Evolutionary conservation across 2,797 vertebrate genomes (phyloP).

Genomic region (Taenioides sp.): DNA sequence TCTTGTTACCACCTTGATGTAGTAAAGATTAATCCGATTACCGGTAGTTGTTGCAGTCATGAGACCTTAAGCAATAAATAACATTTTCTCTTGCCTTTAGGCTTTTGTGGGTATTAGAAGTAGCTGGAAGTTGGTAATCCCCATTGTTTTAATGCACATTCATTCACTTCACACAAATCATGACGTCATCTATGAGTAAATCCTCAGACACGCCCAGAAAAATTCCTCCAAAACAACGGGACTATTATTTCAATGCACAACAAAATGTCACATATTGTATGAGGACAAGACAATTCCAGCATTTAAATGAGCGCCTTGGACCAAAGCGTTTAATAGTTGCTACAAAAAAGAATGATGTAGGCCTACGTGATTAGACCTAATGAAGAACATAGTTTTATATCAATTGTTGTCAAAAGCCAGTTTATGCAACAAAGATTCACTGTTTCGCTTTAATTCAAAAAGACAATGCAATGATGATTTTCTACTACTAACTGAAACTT

Average conservation of each 20-base stretch:
- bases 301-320: slow-evolving; percentile 4
- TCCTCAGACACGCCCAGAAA: slow-evolving; percentile 8
- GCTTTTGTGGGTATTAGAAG: background rate
- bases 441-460: too few species aligned
- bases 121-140: background rate
- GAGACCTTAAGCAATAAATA: too few species aligned
- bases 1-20: too few species aligned
- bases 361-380: background rate
- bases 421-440: background rate
- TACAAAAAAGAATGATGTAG: background rate
- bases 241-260: slow-evolving; percentile 15
- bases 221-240: slow-evolving; percentile 31
- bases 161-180: background rate
- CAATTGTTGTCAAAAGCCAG: background rate
- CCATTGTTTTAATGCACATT: background rate
- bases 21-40: too few species aligned
- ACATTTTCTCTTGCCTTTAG: background rate
- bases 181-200: slow-evolving; percentile 7
- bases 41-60: too few species aligned
- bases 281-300: slow-evolving; percentile 1
- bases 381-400: background rate
- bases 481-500: too few species aligned
- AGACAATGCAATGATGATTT: too few species aligned
- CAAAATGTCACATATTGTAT: slow-evolving; percentile 27
- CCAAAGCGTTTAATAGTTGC: background rate